Base-by-base conservation (phyloP, 2,797 vertebrate species). In the Urophycis tenuis region DNA sequence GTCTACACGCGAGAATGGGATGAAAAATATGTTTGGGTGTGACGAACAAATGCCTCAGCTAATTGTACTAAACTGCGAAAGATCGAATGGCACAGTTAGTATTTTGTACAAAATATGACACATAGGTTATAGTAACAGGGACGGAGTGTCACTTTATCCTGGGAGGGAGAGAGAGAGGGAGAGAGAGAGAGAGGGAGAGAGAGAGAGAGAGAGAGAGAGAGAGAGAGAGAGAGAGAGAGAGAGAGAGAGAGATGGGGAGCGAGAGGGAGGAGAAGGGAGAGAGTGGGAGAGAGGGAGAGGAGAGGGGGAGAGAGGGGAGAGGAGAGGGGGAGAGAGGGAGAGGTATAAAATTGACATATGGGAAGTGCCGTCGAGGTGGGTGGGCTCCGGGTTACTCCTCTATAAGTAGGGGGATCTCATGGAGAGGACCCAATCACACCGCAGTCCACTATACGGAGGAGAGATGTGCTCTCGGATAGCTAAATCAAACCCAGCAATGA, bases 401-500 rank as follows among this genome's bases (percentile, higher is more conserved):
- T 69, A 94, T 93, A 94, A 94, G 90, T 85, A 82, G 79, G 39
- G 81, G 83, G 60, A 81, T 81, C 84, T 89, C 88, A 92, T 92
- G 91, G 92, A 92, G 90, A 91, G 73, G 74, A 72, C 4, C 83
- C 85, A 79, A 79, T 88, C 85, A 86, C 76, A 81, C 81, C 83
- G 79, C 88, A 89, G 78, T 89, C 87, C 80, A 81, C 88, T 87
- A 87, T 83, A 85, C 88, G 84, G 87, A 87, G 83, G 79, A 84
- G 84, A 88, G 90, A 91, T 88, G 90, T 90, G 83, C 88, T 80
- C 87, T 77, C 85, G 88, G 88, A 91, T 88, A 86, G 85, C 87
- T 83, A 89, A 81, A 89, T 89, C 91, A 81, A 92, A 89, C 86
- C 90, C 91, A 77, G 89, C 89, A 79, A 92, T 94, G 92, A 93